Base-by-base conservation (phyloP, 2,113 vertebrate species). In the Corapipo altera region DNA sequence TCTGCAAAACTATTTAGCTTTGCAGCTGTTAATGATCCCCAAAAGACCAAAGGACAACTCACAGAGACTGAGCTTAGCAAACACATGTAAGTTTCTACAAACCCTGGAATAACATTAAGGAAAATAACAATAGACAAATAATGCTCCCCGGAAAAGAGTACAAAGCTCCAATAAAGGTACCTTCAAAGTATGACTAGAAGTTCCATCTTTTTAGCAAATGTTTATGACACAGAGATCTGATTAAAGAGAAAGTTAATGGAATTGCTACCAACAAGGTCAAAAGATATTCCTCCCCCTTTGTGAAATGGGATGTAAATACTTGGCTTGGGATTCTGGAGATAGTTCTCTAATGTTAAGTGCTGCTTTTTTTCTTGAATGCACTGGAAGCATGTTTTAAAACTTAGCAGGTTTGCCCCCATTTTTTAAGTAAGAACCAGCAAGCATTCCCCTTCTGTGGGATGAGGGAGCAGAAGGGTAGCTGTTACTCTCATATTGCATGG, bases 1-100 rank as follows among this genome's bases (percentile, higher is more conserved):
- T 22, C 80, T 93, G 80, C 83, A 94, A 58, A 94, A 91, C 43
- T 79, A 85, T 89, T 93, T 82, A 84, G 65, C 39, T 95, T 87
- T 76, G 62, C 83, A 95, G 80, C 44, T 93, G 80, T 76, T 94
- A 92, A 91, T 16, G 54, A 93, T 49, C 88, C 81, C 89, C 81
- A 70, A 61, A 92, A 95, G 73, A 87, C 57, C 82, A 76, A 69
- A 1, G 61, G 49, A 43, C 77, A 71, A 85, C 61, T 75, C 3
- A 0, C 8, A 58, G 70, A 83, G 32, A 89, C 0, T 33, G 57
- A 87, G 24, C 32, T 85, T 82, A 71, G 79, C 32, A 88, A 85
- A 81, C 32, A 46, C 30, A 37, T 44, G 0, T 11, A 33, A 44
- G 12, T 81, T 94, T 67, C 77, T 70, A 73, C n/a, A 66, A 41